Percentiles rank a stretch among this genome's conserved stretches.
phyloP scores from a whole-genome alignment of 2,888 invertebrate genomes.

The Thera britannica region DNA sequence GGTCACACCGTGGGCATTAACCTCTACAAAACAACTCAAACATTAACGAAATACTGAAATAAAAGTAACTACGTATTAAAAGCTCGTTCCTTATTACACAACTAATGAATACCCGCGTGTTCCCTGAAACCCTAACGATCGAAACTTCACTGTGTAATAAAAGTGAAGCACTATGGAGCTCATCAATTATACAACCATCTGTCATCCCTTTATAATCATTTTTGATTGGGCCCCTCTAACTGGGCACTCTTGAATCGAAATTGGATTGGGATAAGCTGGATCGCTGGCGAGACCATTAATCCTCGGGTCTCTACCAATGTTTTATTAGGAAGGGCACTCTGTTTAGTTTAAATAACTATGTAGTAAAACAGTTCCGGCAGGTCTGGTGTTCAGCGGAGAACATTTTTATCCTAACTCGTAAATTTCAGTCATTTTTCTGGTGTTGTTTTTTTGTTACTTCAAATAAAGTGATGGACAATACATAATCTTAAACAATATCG shows the following conservation, averaged over 20 bases:
- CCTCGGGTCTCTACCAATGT: conserved; percentile 37
- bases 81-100: conserved; percentile 4
- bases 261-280: conserved; percentile 58
- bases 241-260: conserved; percentile 53
- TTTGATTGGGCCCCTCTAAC: conserved; percentile 55
- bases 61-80: not conserved
- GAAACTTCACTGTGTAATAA: conserved; percentile 28
- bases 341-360: conserved; percentile 33
- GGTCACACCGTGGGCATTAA: too few species aligned
- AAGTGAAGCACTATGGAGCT: conserved; percentile 32
- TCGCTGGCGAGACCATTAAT: conserved; percentile 42
- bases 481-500: not conserved
- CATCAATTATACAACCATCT: conserved; percentile 46
- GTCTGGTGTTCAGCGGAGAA: not conserved
- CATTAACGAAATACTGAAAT: not conserved
- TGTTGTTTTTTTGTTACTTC: too few species aligned
- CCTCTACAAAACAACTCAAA: not conserved
- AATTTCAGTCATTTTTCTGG: not conserved
- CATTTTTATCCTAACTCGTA: not conserved
- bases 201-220: conserved; percentile 53
- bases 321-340: conserved; percentile 40
- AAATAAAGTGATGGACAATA: too few species aligned
- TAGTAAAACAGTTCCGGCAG: conserved; percentile 11
- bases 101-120: conserved; percentile 10
- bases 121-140: conserved; percentile 15